These are phyloP conservation scores for Antheraea assamensis DNA, from an alignment of 2,888 invertebrate species.

Conservation along the genomic window DNA sequence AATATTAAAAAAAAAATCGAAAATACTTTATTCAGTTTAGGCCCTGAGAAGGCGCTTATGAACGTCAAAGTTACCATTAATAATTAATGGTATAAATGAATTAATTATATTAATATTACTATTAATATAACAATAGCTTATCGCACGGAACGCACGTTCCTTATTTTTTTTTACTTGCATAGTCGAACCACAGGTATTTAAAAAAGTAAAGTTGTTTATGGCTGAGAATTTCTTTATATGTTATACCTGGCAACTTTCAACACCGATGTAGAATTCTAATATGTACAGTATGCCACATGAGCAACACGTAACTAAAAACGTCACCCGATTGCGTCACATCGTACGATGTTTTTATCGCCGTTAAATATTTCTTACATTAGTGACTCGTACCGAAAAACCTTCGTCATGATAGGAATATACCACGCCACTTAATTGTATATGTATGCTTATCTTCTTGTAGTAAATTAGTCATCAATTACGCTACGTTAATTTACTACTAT, in stretches of 20 bases:
- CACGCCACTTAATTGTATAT: slow-evolving; percentile 36
- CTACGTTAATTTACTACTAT: slow-evolving; percentile 16
- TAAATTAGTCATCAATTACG: slow-evolving; percentile 30
- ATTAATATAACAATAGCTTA: too few relatives aligned
- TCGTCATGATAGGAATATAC: slow-evolving; percentile 38
- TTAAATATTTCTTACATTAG: slow-evolving; percentile 38
- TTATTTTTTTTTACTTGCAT: too few relatives aligned
- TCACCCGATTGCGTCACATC: slow-evolving; percentile 67
- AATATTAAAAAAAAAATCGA: too few relatives aligned
- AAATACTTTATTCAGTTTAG: too few relatives aligned
- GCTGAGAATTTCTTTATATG: not conserved
- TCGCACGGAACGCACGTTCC: too few relatives aligned
- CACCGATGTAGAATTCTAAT: not conserved
- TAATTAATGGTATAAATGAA: too few relatives aligned
- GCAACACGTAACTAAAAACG: slow-evolving; percentile 52
- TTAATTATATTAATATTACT: too few relatives aligned
- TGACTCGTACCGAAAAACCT: slow-evolving; percentile 36
- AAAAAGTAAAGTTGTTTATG: not conserved
- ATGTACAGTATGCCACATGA: slow-evolving; percentile 19
- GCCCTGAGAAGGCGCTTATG: too few relatives aligned
- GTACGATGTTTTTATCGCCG: slow-evolving; percentile 61
- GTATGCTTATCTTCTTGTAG: slow-evolving; percentile 34
- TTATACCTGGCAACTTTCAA: slow-evolving; percentile 2
- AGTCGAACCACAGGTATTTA: too few relatives aligned
- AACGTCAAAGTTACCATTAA: too few relatives aligned